Percentiles rank a stretch among this genome's conserved stretches.
Evolutionary conservation across 2,113 vertebrate species (phyloP).

Genomic region (Gasterosteus aculeatus): DNA sequence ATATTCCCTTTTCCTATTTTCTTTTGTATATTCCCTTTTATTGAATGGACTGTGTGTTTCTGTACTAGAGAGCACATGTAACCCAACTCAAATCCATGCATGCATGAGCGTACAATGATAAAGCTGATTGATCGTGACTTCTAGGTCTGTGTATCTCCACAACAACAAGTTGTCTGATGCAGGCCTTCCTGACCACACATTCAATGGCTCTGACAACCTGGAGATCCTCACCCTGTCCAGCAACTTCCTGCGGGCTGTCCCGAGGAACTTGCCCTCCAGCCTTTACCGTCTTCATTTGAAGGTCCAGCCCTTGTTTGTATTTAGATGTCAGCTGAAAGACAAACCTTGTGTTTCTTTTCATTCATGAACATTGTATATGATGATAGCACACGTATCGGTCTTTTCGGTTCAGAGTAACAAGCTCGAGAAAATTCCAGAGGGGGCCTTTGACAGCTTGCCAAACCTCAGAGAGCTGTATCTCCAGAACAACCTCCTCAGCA

Average conservation of each 20-base stretch:
- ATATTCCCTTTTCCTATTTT: too few species aligned
- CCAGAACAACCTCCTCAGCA: slow-evolving; percentile 93
- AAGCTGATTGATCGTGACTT: not conserved
- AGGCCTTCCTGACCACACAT: slow-evolving; percentile 91
- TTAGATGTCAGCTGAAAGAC: not conserved
- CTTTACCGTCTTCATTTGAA: slow-evolving; percentile 94
- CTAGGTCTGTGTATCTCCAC: slow-evolving; percentile 96
- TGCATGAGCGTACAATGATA: too few species aligned
- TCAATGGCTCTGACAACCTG: slow-evolving; percentile 90
- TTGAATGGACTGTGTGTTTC: too few species aligned
- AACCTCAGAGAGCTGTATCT: slow-evolving; percentile 93
- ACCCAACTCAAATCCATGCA: too few species aligned
- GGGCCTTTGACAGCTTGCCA: slow-evolving; percentile 87
- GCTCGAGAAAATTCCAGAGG: slow-evolving; percentile 92
- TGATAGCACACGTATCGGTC: not conserved
- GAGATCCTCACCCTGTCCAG: slow-evolving; percentile 98
- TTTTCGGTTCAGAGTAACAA: slow-evolving; percentile 88
- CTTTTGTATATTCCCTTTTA: too few species aligned
- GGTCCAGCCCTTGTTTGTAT: slow-evolving; percentile 72
- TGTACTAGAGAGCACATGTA: too few species aligned
- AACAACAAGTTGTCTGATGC: slow-evolving; percentile 96
- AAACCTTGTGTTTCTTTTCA: not conserved
- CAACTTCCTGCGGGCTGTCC: slow-evolving; percentile 93
- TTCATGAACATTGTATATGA: not conserved
- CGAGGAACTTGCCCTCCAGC: slow-evolving; percentile 87